Evolutionary conservation across 2,113 vertebrate genomes (phyloP), one percentile per base, ranked within the genome.

Genomic region (Ellobius talpinus): DNA sequence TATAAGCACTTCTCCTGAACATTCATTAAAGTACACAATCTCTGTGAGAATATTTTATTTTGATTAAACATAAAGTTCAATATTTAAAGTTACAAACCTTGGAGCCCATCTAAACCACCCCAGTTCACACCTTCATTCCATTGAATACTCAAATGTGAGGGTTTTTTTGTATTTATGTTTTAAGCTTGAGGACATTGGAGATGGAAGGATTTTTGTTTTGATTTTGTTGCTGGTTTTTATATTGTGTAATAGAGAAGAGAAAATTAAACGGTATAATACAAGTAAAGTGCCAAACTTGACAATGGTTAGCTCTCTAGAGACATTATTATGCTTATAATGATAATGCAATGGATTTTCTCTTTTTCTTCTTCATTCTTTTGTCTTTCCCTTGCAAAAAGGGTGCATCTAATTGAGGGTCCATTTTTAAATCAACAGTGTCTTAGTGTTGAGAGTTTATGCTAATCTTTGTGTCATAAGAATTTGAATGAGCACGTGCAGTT

Each of bases 391-490:
- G 29, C 3, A 92, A 13, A 91, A 97, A 90, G 61, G 5, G 45
- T 66, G 11, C 17, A 88, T 81, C 16, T 31, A 76, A 66, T 42
- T 45, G 63, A 45, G 33, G 63, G 6, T 92, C 16, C 12, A 61
- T 24, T 89, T 88, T 86, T 42, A 86, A 96, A 96, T 77, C n/a
- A 47, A 19, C 45, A 68, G 1, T 63, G n/a, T 70, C 76, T 95
- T 76, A 31, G 29, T 74, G 9, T n/a, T 50, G 19, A 89, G 23
- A 26, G 12, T 1, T 84, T 39, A 24, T 2, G 1, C 8, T 31
- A 66, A 47, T 58, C 45, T 33, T 14, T 93, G 14, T 85, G 58
- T 87, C 50, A 4, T 19, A 13, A 65, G 65, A 63, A 93, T 11
- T 73, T 86, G 68, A 55, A 9, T 85, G 65, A 50, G 16, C 39